These are phyloP conservation scores for Callimico goeldii DNA, from an alignment of 2,797 vertebrate genomes.

Conservation along the genomic window DNA sequence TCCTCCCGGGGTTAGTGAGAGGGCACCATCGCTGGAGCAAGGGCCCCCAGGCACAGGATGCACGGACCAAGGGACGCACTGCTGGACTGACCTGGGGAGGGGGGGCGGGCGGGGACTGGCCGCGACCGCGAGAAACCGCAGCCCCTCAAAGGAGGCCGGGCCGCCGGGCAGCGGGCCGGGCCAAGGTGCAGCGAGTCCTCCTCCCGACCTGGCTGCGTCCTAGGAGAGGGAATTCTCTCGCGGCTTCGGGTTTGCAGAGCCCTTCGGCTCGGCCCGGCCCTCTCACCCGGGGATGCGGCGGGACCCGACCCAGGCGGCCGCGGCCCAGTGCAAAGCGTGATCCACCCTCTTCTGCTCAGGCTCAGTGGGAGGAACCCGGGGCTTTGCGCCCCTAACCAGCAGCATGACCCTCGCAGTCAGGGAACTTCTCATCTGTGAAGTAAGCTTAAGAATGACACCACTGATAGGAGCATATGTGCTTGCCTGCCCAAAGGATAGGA, in stretches of 20 bases:
- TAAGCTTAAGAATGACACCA: not conserved
- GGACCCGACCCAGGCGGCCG: fast-evolving
- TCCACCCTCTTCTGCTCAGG: fast-evolving
- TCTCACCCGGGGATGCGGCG: fast-evolving
- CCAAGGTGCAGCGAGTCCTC: fast-evolving
- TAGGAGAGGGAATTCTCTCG: not conserved
- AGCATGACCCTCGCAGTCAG: not conserved
- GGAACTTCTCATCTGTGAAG: not conserved
- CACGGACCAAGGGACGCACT: not conserved
- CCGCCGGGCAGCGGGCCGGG: fast-evolving
- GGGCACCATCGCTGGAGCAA: fast-evolving
- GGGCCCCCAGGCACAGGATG: not conserved
- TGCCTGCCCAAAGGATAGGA: fast-evolving
- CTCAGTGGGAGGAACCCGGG: fast-evolving
- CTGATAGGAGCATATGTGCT: fast-evolving
- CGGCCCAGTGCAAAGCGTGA: not conserved
- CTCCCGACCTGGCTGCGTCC: fast-evolving
- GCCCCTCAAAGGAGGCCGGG: not conserved
- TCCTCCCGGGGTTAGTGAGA: not conserved
- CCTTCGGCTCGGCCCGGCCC: not conserved
- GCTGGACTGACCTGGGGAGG: too few species aligned
- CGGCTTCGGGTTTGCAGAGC: too few species aligned
- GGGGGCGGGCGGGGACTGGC: fast-evolving
- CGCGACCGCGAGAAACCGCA: fast-evolving
- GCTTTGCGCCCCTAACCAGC: not conserved